Evolutionary conservation across 1,140 invertebrate species (phyloP), one percentile per base, ranked within the genome.

Genomic region (Leptopilina boulardi): DNA sequence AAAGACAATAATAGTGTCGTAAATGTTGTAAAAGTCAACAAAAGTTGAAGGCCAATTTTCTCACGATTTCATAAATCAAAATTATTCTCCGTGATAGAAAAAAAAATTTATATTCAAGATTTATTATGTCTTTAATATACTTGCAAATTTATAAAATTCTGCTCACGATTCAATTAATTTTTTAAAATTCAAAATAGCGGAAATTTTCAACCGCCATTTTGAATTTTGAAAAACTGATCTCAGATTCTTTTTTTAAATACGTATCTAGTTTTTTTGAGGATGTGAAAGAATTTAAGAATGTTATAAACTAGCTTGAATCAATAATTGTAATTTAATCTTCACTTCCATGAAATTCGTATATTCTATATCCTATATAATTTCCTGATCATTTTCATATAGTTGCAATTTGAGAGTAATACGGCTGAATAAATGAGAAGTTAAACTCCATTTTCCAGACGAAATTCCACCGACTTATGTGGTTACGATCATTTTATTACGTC

Each of bases 341-440:
- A 30, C 23, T 30, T 30, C 11, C 21, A 66, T 11, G 13, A 66
- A 66, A 13, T 13, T 6, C 3, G 15, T 21, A 66, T 66, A 15
- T 66, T 51, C 47, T 18, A 51, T 47, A 8, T 15, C 1, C 23
- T 66, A 30, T 1, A 26, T 66, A n/a, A 66, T 66, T 66, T 66
- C 54, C 10, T 56, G 10, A 56, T 23, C 5, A 56, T 13, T 23
- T 38, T 38, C 18, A 19, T 26, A 3, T 4, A 11, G 0, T 13
- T 30, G 56, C 13, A 66, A 26, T 66, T 66, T 66, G 56, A 66
- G 56, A 38, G 5, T 21, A 59, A 23, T 19, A 26, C 23, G 11
- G 10, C 47, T 66, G 0, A 56, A n/a, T n/a, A n/a, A 56, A 9
- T 13, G 56, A 66, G 23, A 66, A 66, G 56, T 66, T 66, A 66